Evolutionary conservation across 2,113 vertebrate genomes (phyloP), one percentile per base, ranked within the genome.

Genomic region (Triplophysa dalaica): DNA sequence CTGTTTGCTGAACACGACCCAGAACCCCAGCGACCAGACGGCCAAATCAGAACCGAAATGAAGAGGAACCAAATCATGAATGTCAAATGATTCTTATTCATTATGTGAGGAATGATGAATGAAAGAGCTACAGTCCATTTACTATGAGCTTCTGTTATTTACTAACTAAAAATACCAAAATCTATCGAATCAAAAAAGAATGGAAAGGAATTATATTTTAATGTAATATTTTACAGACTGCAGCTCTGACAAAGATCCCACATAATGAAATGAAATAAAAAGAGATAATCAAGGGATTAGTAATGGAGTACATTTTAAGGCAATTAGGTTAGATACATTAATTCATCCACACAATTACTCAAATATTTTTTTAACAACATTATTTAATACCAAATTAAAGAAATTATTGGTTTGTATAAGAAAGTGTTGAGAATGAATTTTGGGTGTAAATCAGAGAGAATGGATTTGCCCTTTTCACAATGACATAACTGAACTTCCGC

Each of bases 1-100:
- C 29, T 4, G 73, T 83, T 81, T 84, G 72, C 84, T 87, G 84
- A 82, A 79, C 77, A 17, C 64, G 11, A 63, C 75, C 33, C 66
- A 80, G 54, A 70, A 14, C 22, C 52, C 52, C 80, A 81, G 56
- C 29, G 56, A 58, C 13, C 66, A 62, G n/a, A 65, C 41, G 45
- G 68, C 48, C 72, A 61, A 33, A 72, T 61, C 50, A 84, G 4
- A 70, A 22, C 12, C 12, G 8, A 72, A 2, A 74, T n/a, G 29
- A 45, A 60, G 33, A 45, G 52, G 41, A 58, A 43, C 33, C 41
- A 66, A 70, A 69, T 77, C 67, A 82, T 21, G 52, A 72, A 79
- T 8, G 21, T 26, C 21, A 43, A 61, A 78, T 19, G 19, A 76
- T 69, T 58, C 16, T 19, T 43, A 24, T 62, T 78, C 41, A 70